Conservation (phyloP, 2,888 invertebrate genomes). For the Anagyrus pseudococci region DNA sequence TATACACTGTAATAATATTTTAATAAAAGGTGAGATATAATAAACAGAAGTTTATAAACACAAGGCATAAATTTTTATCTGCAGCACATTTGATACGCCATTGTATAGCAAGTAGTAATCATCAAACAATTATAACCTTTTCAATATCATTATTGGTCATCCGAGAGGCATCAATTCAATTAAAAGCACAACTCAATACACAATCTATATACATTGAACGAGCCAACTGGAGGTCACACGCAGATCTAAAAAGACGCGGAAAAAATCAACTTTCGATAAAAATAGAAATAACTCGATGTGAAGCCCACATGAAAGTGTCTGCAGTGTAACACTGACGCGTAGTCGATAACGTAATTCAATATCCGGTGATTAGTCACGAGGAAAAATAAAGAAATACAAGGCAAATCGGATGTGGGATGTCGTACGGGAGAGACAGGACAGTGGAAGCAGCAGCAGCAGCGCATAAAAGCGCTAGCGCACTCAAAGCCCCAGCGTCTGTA, state of each 20-base stretch:
- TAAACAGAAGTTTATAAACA: no score
- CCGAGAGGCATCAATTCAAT: no score
- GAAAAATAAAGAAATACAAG: no score
- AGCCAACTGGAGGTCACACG: neutral
- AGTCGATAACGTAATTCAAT: conserved; percentile 25
- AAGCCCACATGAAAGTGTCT: neutral
- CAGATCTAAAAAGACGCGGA: neutral
- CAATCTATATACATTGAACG: neutral
- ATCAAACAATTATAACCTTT: neutral
- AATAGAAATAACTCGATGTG: neutral
- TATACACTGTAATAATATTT: neutral
- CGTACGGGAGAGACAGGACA: no score
- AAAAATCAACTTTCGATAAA: neutral
- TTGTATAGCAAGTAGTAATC: neutral
- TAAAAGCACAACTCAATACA: neutral
- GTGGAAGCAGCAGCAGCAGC: no score
- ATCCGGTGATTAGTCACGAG: conserved; percentile 4
- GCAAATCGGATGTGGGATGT: no score
- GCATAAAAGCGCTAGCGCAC: no score
- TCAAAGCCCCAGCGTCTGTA: no score
- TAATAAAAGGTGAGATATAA: neutral
- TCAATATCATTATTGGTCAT: neutral
- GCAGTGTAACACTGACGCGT: neutral
- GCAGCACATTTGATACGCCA: conserved; percentile 1
- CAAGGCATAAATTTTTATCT: no score